Evolutionary conservation across 2,888 invertebrate species (phyloP), one percentile per base, ranked within the genome.

Genomic region (Metalampra italica): DNA sequence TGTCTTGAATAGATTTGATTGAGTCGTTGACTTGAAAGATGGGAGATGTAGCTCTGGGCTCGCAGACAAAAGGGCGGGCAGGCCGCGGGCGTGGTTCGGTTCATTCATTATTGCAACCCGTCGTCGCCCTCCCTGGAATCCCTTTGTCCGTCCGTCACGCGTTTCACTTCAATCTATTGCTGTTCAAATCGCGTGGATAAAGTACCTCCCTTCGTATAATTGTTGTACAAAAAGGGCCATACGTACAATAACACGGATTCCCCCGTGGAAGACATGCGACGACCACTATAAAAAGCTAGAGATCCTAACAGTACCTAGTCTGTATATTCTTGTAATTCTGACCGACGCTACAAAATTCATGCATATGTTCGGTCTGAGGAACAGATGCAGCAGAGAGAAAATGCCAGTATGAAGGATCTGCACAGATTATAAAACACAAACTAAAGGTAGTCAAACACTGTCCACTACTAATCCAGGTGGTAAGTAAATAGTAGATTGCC

Each of bases 121-220:
- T 65, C 65, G 66, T 63, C 22, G 58, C 64, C 65, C 66, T 66
- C 70, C 59, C 60, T 56, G 70, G 69, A 68, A 71, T 75, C 69
- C 68, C 72, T 82, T 82, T 82, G 80, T 82, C 67, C 63, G 64
- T 66, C 63, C 70, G 70, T 75, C 75, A 77, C 75, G 73, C 68
- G 66, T 66, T 64, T 59, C 57, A 57, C 57, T 60, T 55, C 69
- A 65, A 71, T 72, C 69, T 66, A 68, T 69, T 66, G 65, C 66
- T 59, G 63, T 64, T 66, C 65, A 66, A 71, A 72, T 67, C 68
- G 66, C 65, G 62, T 59, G 62, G 68, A 66, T 60, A 68, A 69
- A 56, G 55, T 55, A 57, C 57, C 58, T 52, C 51, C 55, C 55
- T 61, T 49, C 60, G 5, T 22, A 22, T 22, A 22, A 22, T 5